Evolutionary conservation across 2,113 vertebrate genomes (phyloP).

Genomic region (Cygnus buccinator): DNA sequence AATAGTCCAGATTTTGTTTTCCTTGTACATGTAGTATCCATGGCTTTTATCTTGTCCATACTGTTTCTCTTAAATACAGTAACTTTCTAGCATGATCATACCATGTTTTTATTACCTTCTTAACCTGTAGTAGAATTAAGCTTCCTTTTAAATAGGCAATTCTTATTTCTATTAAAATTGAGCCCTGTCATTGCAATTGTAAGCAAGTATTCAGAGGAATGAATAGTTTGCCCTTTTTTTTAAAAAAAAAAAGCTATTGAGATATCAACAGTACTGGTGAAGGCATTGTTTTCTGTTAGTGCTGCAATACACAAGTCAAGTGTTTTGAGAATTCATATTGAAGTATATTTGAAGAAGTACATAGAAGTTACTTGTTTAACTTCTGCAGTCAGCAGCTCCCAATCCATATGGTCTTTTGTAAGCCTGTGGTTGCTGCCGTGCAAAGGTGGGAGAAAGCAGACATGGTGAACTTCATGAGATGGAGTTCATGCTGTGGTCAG

Average conservation of each 20-base stretch:
- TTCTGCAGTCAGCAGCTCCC: not conserved
- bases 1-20: not conserved
- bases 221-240: not conserved
- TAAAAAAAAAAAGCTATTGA: not conserved
- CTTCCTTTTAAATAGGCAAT: not conserved
- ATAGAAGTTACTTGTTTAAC: not conserved
- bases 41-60: not conserved
- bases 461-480: not conserved
- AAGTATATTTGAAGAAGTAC: no score
- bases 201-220: not conserved
- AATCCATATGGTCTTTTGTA: not conserved
- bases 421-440: not conserved
- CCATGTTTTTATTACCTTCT: not conserved
- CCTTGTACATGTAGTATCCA: not conserved
- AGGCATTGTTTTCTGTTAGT: conserved; percentile 16
- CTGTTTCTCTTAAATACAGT: not conserved
- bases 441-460: not conserved
- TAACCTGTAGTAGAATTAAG: conserved; percentile 3
- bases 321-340: not conserved
- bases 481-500: not conserved
- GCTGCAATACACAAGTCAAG: not conserved
- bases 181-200: not conserved
- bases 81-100: not conserved
- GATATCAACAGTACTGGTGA: not conserved
- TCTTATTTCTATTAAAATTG: not conserved